Base-by-base conservation (phyloP, 2,797 vertebrate genomes). In the Neosilurus mollespiculum region DNA sequence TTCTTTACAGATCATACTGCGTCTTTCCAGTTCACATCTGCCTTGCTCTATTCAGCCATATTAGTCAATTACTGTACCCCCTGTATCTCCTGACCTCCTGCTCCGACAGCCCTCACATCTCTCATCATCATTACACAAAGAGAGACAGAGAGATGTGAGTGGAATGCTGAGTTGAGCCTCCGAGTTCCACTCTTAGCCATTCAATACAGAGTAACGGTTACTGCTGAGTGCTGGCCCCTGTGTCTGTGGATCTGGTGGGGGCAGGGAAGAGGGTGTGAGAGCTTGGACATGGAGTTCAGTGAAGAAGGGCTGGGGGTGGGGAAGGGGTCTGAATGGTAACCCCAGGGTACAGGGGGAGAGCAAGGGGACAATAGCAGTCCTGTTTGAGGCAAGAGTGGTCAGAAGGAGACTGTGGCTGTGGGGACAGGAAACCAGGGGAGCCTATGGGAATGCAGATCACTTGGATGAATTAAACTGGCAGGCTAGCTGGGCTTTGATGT, bases 391-490 rank as follows among this genome's bases (percentile, higher is more conserved):
- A 86, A 90, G 85, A 89, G 88, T 88, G 89, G 89, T 90, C 84
- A 89, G 89, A 90, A 88, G 90, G 90, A 87, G 72, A 82, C 81
- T 70, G 75, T 56, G 80, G 64, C 59, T 69, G 80, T 85, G 82
- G 87, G 81, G 78, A 84, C 84, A 81, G 84, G 88, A 91, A 90
- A 88, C 87, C 91, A 88, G 86, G 89, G 90, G 86, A 89, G 91
- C 90, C 92, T 91, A 93, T 94, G 93, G 92, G 93, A 93, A 94
- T 94, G 92, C 92, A 94, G 92, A 94, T 93, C 90, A 88, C 85
- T 84, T 91, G 90, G 90, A 91, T 92, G 89, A 93, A 92, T 93
- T 90, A 89, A 91, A 90, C 90, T 92, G 90, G 89, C 89, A 90
- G 89, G 59, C 89, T 49, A 89, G 59, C 89, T 49, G 20, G 56